Evolutionary conservation across 2,113 vertebrate genomes (phyloP).

Genomic region (Alligator mississippiensis): DNA sequence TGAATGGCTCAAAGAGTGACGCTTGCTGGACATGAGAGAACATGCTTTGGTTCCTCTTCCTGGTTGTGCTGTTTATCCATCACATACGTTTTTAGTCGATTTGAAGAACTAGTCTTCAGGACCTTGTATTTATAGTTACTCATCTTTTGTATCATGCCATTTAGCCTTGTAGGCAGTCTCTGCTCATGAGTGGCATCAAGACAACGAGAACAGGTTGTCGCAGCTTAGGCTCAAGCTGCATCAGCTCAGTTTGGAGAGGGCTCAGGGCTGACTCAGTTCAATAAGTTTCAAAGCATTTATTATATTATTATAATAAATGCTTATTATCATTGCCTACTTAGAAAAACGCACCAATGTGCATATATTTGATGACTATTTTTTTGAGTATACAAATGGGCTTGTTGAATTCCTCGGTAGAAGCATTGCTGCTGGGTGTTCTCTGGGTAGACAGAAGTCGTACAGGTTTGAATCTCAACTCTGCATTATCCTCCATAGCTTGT

Average conservation of each 20-base stretch:
- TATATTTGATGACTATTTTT: not conserved
- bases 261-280: not conserved
- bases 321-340: too few species aligned
- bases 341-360: fast-evolving
- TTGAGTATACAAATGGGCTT: fast-evolving
- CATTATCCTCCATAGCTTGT: not conserved
- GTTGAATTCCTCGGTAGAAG: fast-evolving
- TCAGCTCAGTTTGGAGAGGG: not conserved
- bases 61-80: not conserved
- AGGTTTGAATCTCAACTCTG: not conserved
- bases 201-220: not conserved
- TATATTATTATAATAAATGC: not conserved
- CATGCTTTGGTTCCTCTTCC: not conserved
- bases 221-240: not conserved
- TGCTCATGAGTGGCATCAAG: not conserved
- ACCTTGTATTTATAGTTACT: not conserved
- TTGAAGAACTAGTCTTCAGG: not conserved
- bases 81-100: not conserved
- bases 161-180: not conserved
- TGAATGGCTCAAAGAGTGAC: not conserved
- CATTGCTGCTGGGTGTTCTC: fast-evolving
- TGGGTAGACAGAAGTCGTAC: not conserved
- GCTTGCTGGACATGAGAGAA: not conserved
- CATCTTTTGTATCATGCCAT: not conserved
- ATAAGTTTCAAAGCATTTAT: not conserved